phyloP scores from a whole-genome alignment of 1,140 invertebrate genomes.

The Goniozus legneri region DNA sequence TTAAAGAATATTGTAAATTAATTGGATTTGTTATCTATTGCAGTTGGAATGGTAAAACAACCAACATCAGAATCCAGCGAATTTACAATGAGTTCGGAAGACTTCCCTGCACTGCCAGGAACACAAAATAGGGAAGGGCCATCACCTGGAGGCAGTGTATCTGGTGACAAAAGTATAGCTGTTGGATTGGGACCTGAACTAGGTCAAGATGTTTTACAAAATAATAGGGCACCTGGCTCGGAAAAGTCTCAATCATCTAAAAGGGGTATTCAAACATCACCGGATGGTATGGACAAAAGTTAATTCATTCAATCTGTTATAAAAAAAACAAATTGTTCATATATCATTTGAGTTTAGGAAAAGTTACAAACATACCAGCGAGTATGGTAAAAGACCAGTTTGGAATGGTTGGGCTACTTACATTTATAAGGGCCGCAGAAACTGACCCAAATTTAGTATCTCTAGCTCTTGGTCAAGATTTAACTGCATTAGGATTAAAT shows the following conservation, averaged over 20 bases:
- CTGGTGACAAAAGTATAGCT: conserved; percentile 58
- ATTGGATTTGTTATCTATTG: conserved; percentile 34
- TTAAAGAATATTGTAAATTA: no score
- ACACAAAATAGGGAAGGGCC: conserved; percentile 59
- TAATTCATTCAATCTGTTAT: neutral
- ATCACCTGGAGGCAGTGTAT: conserved; percentile 53
- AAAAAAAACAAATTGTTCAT: neutral
- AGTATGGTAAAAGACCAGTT: conserved; percentile 99
- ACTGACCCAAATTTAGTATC: conserved; percentile 93
- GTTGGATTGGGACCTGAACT: conserved; percentile 54
- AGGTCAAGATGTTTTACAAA: conserved; percentile 48
- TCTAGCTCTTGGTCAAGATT: conserved; percentile 92
- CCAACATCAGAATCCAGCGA: conserved; percentile 87
- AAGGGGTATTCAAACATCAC: conserved; percentile 88
- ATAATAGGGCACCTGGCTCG: conserved; percentile 49
- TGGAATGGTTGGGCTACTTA: conserved; percentile 95
- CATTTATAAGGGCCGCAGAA: conserved; percentile 96
- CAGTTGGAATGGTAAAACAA: conserved; percentile 95
- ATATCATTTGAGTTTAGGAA: conserved; percentile 59
- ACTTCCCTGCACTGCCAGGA: conserved; percentile 94
- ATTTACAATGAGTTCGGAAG: conserved; percentile 97
- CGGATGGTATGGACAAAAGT: conserved; percentile 69
- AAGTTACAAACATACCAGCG: conserved; percentile 95
- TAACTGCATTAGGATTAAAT: conserved; percentile 96
- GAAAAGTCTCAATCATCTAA: conserved; percentile 58